phyloP scores from a whole-genome alignment of 2,113 vertebrate species.

The Hepsetus odoe region DNA sequence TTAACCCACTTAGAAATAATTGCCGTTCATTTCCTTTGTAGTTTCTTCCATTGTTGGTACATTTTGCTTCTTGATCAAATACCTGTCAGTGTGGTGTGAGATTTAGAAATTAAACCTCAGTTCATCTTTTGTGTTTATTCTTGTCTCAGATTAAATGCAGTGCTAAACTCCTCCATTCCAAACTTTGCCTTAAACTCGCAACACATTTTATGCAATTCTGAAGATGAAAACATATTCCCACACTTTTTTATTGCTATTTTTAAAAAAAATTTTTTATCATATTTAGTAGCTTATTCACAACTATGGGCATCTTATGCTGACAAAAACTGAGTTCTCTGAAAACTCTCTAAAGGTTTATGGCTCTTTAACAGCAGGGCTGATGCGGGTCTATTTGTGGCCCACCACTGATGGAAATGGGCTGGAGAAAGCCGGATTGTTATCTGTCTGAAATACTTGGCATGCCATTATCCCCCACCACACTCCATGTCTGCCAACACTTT shows the following conservation, averaged over 20 bases:
- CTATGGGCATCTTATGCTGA: not conserved
- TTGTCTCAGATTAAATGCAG: not conserved
- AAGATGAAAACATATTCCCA: too few relatives aligned
- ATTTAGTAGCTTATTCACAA: not conserved
- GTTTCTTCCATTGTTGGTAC: too few relatives aligned
- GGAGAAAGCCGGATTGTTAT: conserved; percentile 60
- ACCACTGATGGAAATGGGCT: conserved; percentile 42
- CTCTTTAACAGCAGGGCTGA: conserved; percentile 4
- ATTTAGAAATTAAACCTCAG: too few relatives aligned
- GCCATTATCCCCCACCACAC: conserved; percentile 47
- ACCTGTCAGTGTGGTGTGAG: too few relatives aligned
- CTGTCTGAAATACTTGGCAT: conserved; percentile 53
- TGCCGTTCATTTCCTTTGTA: too few relatives aligned
- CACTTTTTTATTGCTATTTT: not conserved
- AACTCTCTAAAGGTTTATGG: not conserved
- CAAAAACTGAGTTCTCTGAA: not conserved
- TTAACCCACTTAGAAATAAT: not conserved
- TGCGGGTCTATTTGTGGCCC: conserved; percentile 56
- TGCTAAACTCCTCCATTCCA: not conserved
- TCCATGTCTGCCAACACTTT: conserved; percentile 63
- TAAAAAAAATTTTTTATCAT: too few relatives aligned
- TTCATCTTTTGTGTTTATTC: not conserved
- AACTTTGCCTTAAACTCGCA: too few relatives aligned
- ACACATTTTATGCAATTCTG: too few relatives aligned
- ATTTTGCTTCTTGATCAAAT: too few relatives aligned